A percentile compares a stretch with the other conserved stretches of the same genome.
Evolutionary conservation across 2,888 invertebrate genomes (phyloP).

Genomic region (Cyrtodaria siliqua): DNA sequence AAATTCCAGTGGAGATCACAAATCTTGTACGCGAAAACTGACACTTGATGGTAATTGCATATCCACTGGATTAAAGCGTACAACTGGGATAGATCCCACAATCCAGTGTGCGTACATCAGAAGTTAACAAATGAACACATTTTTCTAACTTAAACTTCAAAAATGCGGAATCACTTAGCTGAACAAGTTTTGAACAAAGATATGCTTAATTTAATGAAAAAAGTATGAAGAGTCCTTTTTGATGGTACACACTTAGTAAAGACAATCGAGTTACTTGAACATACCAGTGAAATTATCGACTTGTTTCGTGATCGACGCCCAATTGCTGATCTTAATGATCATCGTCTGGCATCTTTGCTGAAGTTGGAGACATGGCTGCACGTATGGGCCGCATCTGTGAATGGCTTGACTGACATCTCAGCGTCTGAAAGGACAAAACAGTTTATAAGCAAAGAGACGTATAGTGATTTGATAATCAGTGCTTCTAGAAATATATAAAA

Average conservation of each 20-base stretch:
- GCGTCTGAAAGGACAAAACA: conserved; percentile 35
- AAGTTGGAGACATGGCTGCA: conserved; percentile 28
- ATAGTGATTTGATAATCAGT: conserved; percentile 35
- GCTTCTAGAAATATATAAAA: conserved; percentile 30
- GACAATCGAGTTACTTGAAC: conserved; percentile 27
- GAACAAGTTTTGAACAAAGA: conserved; percentile 27
- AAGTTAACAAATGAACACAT: conserved; percentile 49
- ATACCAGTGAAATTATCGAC: conserved; percentile 25
- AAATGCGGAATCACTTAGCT: conserved; percentile 43
- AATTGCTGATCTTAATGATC: conserved; percentile 25
- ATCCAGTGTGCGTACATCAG: conserved; percentile 30
- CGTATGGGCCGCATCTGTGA: conserved; percentile 21
- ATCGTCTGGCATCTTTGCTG: conserved; percentile 15
- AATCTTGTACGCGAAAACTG: no score
- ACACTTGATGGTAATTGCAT: no score
- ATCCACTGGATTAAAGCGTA: conserved; percentile 38
- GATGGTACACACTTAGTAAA: conserved; percentile 29
- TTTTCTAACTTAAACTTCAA: conserved; percentile 23
- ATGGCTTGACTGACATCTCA: not conserved
- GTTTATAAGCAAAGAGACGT: conserved; percentile 44
- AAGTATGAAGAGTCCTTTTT: conserved; percentile 18
- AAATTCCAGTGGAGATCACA: conserved; percentile 29
- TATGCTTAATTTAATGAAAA: conserved; percentile 35
- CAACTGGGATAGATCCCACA: conserved; percentile 29
- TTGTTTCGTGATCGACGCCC: no score